Percentiles rank a stretch among this genome's conserved stretches.
Evolutionary conservation across 1,140 invertebrate species (phyloP).

Genomic region (Nylanderia fulva): DNA sequence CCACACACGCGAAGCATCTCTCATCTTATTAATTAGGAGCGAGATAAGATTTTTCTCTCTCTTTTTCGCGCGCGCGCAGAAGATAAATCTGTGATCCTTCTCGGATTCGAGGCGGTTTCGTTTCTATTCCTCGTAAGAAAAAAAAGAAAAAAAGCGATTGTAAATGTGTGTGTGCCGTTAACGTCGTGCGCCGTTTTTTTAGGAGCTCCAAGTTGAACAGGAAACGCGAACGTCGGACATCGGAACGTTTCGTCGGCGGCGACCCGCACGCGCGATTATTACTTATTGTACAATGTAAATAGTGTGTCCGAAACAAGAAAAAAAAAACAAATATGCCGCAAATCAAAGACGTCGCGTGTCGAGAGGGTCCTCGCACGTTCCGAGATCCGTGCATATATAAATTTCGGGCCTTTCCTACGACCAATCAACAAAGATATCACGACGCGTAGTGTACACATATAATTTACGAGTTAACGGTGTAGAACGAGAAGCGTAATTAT

Average conservation of each 20-base stretch:
- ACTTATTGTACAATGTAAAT: conserved; percentile 57
- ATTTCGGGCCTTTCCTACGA: conserved; percentile 36
- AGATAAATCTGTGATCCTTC: conserved; percentile 52
- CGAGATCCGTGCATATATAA: conserved; percentile 33
- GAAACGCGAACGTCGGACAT: conserved; percentile 21
- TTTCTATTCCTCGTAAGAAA: conserved; percentile 26
- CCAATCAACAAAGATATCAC: conserved; percentile 59
- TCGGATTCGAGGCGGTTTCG: conserved; percentile 40
- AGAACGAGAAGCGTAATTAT: conserved; percentile 31
- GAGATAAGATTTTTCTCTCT: conserved; percentile 23
- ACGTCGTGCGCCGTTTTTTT: conserved; percentile 48
- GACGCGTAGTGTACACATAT: conserved; percentile 25
- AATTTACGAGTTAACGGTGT: conserved; percentile 24
- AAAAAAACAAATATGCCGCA: conserved; percentile 48
- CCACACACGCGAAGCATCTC: conserved; percentile 27
- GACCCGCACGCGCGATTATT: conserved; percentile 5
- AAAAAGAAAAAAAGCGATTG: too few species aligned
- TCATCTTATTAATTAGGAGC: neutral
- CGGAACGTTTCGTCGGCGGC: conserved; percentile 23
- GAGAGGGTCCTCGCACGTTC: conserved; percentile 14
- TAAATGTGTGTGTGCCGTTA: conserved; percentile 44
- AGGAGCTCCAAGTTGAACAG: conserved; percentile 18
- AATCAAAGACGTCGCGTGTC: conserved; percentile 38
- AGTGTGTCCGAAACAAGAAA: conserved; percentile 38
- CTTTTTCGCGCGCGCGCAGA: conserved; percentile 23